A percentile compares a stretch with the other conserved stretches of the same genome.
Conservation (phyloP, 2,797 vertebrate species). For the Lindbergichthys nudifrons region DNA sequence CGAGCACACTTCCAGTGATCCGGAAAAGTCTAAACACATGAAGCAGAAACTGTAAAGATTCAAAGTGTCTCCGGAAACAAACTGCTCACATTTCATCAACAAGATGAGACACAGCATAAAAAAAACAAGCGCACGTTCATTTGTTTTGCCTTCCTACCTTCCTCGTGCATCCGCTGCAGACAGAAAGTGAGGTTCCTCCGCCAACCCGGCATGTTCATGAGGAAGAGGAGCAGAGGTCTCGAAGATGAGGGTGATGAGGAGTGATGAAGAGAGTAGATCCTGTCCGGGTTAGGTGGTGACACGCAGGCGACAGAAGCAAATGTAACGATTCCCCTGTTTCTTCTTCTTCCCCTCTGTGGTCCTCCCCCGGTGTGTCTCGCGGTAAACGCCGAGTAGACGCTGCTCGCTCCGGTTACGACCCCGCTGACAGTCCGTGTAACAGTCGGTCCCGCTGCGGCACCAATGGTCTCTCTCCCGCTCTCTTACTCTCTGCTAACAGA, state of each 20-base stretch:
- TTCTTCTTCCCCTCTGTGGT: not conserved
- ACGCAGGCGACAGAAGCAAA: constrained; percentile 39
- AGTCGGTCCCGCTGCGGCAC: constrained; percentile 75
- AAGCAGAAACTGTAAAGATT: constrained; percentile 46
- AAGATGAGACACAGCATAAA: not conserved
- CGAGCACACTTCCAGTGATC: constrained; percentile 44
- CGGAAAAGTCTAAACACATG: constrained; percentile 60
- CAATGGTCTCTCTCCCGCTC: constrained; percentile 35
- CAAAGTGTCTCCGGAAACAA: constrained; percentile 51
- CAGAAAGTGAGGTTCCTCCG: constrained; percentile 93
- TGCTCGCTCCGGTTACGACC: constrained; percentile 58
- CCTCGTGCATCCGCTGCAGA: constrained; percentile 93
- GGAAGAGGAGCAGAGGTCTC: constrained; percentile 46
- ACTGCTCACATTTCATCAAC: constrained; percentile 29
- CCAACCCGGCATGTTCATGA: constrained; percentile 90
- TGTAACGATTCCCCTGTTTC: constrained; percentile 13
- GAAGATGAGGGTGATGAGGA: constrained; percentile 28
- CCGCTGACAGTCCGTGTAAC: constrained; percentile 67
- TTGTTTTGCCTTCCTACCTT: constrained; percentile 85
- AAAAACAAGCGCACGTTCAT: constrained; percentile 16
- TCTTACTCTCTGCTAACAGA: constrained; percentile 16
- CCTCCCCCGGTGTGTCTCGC: constrained; percentile 11
- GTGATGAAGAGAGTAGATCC: constrained; percentile 62
- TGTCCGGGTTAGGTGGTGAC: constrained; percentile 54
- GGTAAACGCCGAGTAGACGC: constrained; percentile 39